These are phyloP conservation scores for Fulmarus glacialis DNA, from an alignment of 2,113 vertebrate species.

Conservation along the genomic window DNA sequence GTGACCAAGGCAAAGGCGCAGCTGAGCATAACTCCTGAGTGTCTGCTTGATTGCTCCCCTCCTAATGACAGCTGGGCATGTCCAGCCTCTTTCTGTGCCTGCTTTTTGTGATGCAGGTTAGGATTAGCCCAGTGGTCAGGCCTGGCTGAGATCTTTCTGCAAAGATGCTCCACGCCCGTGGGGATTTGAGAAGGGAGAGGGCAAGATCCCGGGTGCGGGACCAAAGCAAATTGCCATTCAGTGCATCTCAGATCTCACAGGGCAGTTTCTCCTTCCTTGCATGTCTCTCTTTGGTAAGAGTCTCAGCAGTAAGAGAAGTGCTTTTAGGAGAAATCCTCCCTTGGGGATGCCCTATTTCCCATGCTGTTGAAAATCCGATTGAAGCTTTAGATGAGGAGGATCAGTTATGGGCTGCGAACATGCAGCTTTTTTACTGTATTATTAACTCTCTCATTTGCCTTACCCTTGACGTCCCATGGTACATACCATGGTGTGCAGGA, in stretches of 20 bases:
- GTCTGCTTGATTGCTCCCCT: neutral
- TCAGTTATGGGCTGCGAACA: neutral
- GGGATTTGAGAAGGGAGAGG: neutral
- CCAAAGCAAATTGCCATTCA: neutral
- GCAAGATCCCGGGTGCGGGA: neutral
- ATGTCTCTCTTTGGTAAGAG: neutral
- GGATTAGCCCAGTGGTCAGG: neutral
- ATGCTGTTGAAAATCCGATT: neutral
- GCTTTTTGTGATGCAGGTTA: neutral
- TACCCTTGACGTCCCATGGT: neutral
- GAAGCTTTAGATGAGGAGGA: neutral
- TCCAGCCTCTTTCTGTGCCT: neutral
- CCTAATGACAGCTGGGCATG: neutral
- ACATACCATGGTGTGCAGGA: neutral
- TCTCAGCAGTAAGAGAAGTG: neutral
- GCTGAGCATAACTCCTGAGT: neutral
- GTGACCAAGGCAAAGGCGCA: neutral
- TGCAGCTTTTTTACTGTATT: neutral
- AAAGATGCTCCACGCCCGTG: neutral
- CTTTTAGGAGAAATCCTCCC: neutral
- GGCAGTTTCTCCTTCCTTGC: neutral
- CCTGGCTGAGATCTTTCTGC: neutral
- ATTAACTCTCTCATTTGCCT: neutral
- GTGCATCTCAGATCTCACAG: neutral
- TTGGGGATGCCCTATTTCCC: neutral